Base-by-base conservation (phyloP, 2,113 vertebrate genomes). In the Amphilophus citrinellus region DNA sequence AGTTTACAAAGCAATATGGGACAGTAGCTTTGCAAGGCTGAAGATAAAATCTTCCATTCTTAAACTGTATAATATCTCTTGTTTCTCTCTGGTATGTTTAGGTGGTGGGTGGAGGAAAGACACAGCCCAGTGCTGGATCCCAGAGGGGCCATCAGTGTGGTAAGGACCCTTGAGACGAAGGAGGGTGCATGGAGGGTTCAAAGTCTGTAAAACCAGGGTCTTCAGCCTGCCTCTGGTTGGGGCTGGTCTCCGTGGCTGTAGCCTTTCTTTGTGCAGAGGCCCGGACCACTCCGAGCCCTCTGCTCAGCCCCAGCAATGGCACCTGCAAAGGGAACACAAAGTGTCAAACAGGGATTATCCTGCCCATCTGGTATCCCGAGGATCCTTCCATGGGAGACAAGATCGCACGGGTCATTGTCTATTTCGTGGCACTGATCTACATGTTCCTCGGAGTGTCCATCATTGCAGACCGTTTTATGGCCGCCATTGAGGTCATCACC, bases 371-470 rank as follows among this genome's bases (percentile, higher is more conserved):
- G 98, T 99, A 99, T 88, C 98, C 98, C 0, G 98, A 99, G 95
- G 98, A 99, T 89, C 98, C 98, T 77, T 99, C 98, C 24, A 97
- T 99, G 90, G 98, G 98, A 76, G 98, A 99, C 96, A 99, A 99
- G 96, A 98, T 99, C 81, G 98, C 98, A 59, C 96, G 98, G 89
- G 98, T 99, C 94, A 99, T 99, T 3, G 98, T 99, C 63, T 99
- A 99, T 89, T 99, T 99, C 84, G 98, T 99, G 91, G 98, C 98
- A 1, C 93, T 99, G 93, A 99, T 99, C 94, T 99, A 99, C 95
- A 99, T 99, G 98, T 99, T 99, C 82, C 96, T 99, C 10, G 98
- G 98, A 57, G 98, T 99, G 66, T 99, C 98, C 78, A 99, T 99
- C 93, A 99, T 99, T 84, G 98, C 98, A 0, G 98, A 99, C 90